Base-by-base conservation (phyloP, 1,140 invertebrate genomes). In the Zaprionus vittiger region DNA sequence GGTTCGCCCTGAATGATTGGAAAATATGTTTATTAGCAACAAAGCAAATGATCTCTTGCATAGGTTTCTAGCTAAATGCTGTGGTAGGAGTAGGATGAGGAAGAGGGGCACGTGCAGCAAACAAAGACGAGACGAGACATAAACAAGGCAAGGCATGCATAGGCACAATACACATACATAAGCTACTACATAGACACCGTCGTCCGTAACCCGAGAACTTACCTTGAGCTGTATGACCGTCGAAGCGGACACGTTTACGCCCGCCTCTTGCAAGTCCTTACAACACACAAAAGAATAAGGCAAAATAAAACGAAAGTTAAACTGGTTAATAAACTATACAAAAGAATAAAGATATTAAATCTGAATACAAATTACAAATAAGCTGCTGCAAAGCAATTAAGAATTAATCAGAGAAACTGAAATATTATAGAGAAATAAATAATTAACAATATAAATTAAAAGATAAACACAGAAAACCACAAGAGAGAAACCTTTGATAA, bases 161-260 rank as follows among this genome's bases (percentile, higher is more conserved):
- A 38, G 17, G n/a, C 15, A 34, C 41, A 26, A 62, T 59, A 73
- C 74, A 24, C 20, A 52, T 52, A 52, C n/a, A 17, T 2, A 41
- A 15, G n/a, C 15, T 41, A 7, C 47, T 14, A 24, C 20, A 9
- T 52, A 7, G 20, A 52, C 20, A 5, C 20, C 20, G 12, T 52
- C 59, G 22, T 52, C 65, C 56, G 37, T 41, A 41, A 41, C 31
- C 70, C 17, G 14, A 64, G 7, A n/a, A 86, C 96, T 97, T 95
- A 98, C 97, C 97, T 97, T 97, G 79, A 98, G 95, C 93, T 96
- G 96, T 92, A 97, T 96, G 94, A 98, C 95, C 94, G 96, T 96
- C 93, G 97, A 95, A 93, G 96, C 95, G 91, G 96, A 96, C 93
- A 97, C 96, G 95, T 97, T 97, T 95, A 96, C 96, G 80, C 97